Base-by-base conservation (phyloP, 2,888 invertebrate genomes). In the Catocala sponsa region DNA sequence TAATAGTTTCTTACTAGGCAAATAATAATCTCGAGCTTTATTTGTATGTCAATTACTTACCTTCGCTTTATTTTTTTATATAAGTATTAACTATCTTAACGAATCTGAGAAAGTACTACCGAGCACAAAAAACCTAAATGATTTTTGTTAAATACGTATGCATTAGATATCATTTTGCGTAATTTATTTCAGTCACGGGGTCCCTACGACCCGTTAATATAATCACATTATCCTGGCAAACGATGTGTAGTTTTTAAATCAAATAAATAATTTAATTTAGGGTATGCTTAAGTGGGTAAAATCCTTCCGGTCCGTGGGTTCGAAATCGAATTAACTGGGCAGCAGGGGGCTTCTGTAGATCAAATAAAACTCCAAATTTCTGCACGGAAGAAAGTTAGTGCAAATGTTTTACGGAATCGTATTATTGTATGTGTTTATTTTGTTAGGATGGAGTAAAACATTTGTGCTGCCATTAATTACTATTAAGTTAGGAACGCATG, bases 261-360 rank as follows among this genome's bases (percentile, higher is more conserved):
- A 13, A 48, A 43, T 59, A 7, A 58, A 58, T 50, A 48, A 33
- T 63, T 43, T 35, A 61, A 61, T 55, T 35, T 51, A 6, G 10
- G 12, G 50, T 9, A 47, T 56, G 15, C 50, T 41, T 42, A 12
- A 49, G 15, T 38, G n/a, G 7, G 32, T 55, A 43, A 62, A 63
- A 58, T 58, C 50, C 44, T 62, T 54, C 47, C 25, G 32, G 49
- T 67, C 52, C 13, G 2, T 15, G 55, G 48, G 32, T 56, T 51
- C 12, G 50, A 47, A 52, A 61, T 70, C 44, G 57, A 73, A 67
- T 67, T 61, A 63, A 43, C 48, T 43, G 11, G 25, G 9, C 53
- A 10, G 35, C 11, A 50, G 55, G 58, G 48, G 52, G 52, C 48
- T 43, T 43, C 48, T 60, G 46, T 55, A 55, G 46, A 43, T 35